Conservation (phyloP, 2,888 invertebrate genomes). For the Azorinus chamasolen region DNA sequence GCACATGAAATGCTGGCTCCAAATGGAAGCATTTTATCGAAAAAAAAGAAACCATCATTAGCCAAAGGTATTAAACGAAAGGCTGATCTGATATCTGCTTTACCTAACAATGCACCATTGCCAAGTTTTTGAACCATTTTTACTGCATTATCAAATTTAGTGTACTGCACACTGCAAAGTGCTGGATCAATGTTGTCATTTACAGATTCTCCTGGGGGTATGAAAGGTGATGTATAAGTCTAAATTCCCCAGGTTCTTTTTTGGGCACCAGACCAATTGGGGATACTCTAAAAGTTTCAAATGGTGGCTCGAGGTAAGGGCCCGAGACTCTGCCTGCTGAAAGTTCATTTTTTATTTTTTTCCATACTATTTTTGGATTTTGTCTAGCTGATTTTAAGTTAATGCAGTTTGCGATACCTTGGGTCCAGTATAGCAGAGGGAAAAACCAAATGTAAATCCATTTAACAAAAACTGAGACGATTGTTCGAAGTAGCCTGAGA, state of each 20-base stretch:
- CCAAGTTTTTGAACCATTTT: too few relatives aligned
- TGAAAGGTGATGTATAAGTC: conserved; percentile 51
- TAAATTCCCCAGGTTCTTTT: conserved; percentile 31
- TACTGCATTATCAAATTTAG: too few relatives aligned
- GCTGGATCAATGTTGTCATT: conserved; percentile 45
- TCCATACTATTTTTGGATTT: conserved; percentile 14
- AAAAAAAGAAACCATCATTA: conserved; percentile 23
- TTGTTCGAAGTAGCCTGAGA: too few relatives aligned
- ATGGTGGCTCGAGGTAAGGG: conserved; percentile 28
- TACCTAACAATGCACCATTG: too few relatives aligned
- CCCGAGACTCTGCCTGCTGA: conserved; percentile 39
- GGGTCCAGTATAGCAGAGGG: too few relatives aligned
- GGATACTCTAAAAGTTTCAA: conserved; percentile 26
- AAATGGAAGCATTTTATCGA: conserved; percentile 29
- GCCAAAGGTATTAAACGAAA: conserved; percentile 31
- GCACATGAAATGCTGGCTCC: conserved; percentile 23
- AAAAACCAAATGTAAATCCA: too few relatives aligned
- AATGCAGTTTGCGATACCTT: too few relatives aligned
- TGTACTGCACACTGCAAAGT: conserved; percentile 39
- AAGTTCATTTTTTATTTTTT: too few relatives aligned
- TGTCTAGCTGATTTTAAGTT: conserved; percentile 34
- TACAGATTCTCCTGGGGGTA: conserved; percentile 23
- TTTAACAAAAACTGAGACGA: too few relatives aligned
- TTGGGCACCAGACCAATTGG: too few relatives aligned
- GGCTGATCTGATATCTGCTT: too few relatives aligned